Evolutionary conservation across 2,797 vertebrate species (phyloP).

Genomic region (Poeciliopsis infans): DNA sequence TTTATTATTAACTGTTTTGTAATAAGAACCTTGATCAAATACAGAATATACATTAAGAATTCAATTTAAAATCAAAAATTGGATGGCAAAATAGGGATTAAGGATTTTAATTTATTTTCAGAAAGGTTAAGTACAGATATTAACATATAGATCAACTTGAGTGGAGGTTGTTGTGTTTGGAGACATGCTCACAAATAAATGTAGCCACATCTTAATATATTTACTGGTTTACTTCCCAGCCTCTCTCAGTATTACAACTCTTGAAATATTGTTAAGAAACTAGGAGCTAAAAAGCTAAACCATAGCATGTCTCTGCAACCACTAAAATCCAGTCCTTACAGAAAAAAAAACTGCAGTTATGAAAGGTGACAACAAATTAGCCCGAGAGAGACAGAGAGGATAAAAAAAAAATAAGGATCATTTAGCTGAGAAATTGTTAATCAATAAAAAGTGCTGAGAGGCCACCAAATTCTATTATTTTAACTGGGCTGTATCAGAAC

Average conservation of each 20-base stretch:
- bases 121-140: not conserved
- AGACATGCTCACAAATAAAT: not conserved
- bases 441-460: constrained; percentile 45
- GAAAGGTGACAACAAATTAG: constrained; percentile 9
- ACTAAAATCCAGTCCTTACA: not conserved
- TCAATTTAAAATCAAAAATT: not conserved
- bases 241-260: not conserved
- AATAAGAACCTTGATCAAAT: not conserved
- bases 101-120: not conserved
- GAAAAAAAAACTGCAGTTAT: not conserved
- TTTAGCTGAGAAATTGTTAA: constrained; percentile 48
- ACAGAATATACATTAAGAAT: not conserved
- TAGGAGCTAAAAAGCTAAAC: not conserved
- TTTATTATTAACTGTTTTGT: not conserved
- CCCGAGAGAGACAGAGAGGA: constrained; percentile 4
- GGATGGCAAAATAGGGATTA: not conserved
- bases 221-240: constrained; percentile 8
- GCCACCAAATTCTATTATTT: constrained; percentile 44
- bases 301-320: not conserved
- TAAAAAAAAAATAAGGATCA: constrained; percentile 1
- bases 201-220: not conserved
- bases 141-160: not conserved
- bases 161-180: not conserved
- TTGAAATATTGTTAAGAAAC: not conserved
- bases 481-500: constrained; percentile 18